Evolutionary conservation across 2,888 invertebrate genomes (phyloP), one percentile per base, ranked within the genome.

Genomic region (Gisinianus flammeolus): DNA sequence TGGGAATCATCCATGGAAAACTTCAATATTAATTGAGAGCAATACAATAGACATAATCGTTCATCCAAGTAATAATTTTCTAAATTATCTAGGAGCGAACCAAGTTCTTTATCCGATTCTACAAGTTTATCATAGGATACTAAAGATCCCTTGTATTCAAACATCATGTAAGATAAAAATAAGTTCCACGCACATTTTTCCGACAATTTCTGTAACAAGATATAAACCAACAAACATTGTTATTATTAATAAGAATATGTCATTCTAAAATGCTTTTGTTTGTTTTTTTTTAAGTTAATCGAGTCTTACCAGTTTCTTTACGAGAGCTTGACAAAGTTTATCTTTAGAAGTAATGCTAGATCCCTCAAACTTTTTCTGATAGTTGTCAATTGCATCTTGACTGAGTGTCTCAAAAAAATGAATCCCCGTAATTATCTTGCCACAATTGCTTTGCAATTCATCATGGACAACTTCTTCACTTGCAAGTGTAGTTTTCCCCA

Each of bases 401-500:
- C 8, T 62, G 3, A 77, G 31, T 3, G 69, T 64, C 0, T 70
- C 44, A 74, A 79, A 84, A 28, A 72, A 77, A 0, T 79, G 81
- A 22, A 84, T 62, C 0, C 74, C 84, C 4, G 75, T 66, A 10
- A 81, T 75, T 2, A 83, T 79, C 30, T 75, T 76, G 30, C 80
- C 73, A 54, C 81, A 77, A 19, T 77, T 77, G 3, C 79, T 72
- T 10, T 58, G 76, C 30, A 84, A 58, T 64, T 83, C 84, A 62
- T 82, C 82, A 31, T 80, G 73, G 5, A 84, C 79, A 12, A 83
- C 81, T 30, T 82, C 84, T 2, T 82, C 80, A 30, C 79, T 79
- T 3, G 80, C 80, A 4, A 82, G 35, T 2, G 80, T 70, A 33
- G 80, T 77, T 24, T 78, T 77, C 0, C 83, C 83, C 64, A 75